Conservation (phyloP, 92 coral and sea anemone species). For the Phymanthus crucifer region DNA sequence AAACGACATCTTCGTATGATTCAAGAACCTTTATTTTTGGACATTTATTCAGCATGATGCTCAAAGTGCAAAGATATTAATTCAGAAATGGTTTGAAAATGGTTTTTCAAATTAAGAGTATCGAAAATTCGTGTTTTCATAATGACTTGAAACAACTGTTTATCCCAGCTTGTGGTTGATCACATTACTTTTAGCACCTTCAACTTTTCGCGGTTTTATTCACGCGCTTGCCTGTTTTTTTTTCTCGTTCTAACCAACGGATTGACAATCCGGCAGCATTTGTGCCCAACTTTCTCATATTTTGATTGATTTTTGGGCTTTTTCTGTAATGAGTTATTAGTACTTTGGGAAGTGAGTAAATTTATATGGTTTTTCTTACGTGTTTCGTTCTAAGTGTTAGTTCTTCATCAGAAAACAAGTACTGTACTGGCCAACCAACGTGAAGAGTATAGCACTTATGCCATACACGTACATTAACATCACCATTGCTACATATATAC, state of each 20-base stretch:
- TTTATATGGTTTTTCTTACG: neutral
- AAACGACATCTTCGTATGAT: neutral
- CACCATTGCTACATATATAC: neutral
- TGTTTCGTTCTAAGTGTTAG: neutral
- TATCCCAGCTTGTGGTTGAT: neutral
- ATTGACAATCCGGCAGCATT: neutral
- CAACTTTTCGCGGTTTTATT: neutral
- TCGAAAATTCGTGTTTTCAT: neutral
- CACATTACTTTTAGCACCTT: neutral
- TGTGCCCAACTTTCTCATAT: neutral
- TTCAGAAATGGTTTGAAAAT: neutral
- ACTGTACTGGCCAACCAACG: neutral
- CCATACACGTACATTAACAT: neutral
- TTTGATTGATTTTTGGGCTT: neutral
- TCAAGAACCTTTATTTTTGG: neutral
- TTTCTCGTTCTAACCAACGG: slow-evolving; percentile 1
- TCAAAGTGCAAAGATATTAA: slow-evolving; percentile 1
- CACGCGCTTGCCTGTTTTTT: neutral
- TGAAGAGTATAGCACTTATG: neutral
- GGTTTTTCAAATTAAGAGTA: neutral
- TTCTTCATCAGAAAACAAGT: neutral
- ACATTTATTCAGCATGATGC: neutral
- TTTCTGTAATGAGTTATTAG: neutral
- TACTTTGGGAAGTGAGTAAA: neutral
- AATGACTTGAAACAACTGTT: neutral